A percentile compares a stretch with the other conserved stretches of the same genome.
Evolutionary conservation across 2,797 vertebrate species (phyloP).

Genomic region (Champsocephalus gunnari): DNA sequence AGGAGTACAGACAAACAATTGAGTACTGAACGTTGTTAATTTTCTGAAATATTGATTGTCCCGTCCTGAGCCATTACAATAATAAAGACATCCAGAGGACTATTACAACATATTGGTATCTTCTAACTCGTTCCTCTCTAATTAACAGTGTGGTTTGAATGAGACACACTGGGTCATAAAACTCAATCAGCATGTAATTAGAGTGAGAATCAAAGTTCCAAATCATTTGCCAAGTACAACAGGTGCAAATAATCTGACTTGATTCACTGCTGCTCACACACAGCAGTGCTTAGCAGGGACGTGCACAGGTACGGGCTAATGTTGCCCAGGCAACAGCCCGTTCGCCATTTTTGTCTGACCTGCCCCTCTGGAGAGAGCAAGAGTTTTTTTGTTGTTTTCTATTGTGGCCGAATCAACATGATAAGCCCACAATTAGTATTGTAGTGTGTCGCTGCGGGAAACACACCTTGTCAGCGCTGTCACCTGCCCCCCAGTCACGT

Average conservation of each 20-base stretch:
- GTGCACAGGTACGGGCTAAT: too few relatives aligned
- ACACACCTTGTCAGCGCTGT: too few relatives aligned
- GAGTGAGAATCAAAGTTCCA: slow-evolving; percentile 41
- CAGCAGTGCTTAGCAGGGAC: not conserved
- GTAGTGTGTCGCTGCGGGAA: too few relatives aligned
- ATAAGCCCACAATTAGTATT: too few relatives aligned
- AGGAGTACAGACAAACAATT: not conserved
- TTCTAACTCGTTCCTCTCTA: slow-evolving; percentile 41
- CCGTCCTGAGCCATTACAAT: slow-evolving; percentile 21
- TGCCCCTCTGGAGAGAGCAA: too few relatives aligned
- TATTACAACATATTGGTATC: slow-evolving; percentile 20
- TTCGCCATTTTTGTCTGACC: too few relatives aligned
- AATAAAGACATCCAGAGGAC: slow-evolving; percentile 21
- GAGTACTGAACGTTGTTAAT: not conserved
- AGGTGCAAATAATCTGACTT: slow-evolving; percentile 35
- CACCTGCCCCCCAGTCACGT: too few relatives aligned
- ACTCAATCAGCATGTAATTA: slow-evolving; percentile 50
- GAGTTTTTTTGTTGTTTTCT: too few relatives aligned
- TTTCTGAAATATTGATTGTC: slow-evolving; percentile 4
- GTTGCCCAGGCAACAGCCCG: too few relatives aligned
- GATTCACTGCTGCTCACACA: slow-evolving; percentile 18
- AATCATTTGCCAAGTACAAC: slow-evolving; percentile 44
- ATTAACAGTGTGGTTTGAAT: slow-evolving; percentile 50
- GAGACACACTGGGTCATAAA: slow-evolving; percentile 29
- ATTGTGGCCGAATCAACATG: too few relatives aligned